A percentile compares a stretch with the other conserved stretches of the same genome.
Evolutionary conservation across 2,797 vertebrate genomes (phyloP).

Genomic region (Xenops minutus): DNA sequence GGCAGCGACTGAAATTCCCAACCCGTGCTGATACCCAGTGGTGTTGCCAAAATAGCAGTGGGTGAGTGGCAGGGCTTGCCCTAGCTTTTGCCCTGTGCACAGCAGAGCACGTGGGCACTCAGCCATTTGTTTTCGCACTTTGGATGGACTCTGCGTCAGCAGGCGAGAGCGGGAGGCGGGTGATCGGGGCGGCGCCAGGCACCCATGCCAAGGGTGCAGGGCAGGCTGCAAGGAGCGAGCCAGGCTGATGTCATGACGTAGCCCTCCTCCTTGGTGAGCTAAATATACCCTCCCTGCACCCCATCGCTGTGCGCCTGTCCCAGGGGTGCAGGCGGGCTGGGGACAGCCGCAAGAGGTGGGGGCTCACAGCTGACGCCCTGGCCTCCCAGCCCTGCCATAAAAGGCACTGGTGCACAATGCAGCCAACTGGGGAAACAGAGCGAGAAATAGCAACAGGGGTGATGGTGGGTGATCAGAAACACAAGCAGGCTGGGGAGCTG

Average conservation of each 20-base stretch:
- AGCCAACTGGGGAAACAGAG: conserved; percentile 27
- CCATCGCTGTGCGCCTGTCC: fast-evolving
- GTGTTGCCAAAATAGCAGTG: fast-evolving
- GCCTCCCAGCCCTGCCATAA: background rate
- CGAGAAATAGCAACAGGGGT: background rate
- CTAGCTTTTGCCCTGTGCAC: background rate
- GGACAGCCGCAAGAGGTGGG: background rate
- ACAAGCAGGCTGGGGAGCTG: background rate
- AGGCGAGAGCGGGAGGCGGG: background rate
- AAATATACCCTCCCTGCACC: background rate
- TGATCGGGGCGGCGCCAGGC: fast-evolving
- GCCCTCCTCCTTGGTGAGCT: background rate
- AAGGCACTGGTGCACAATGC: background rate
- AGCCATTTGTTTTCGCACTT: background rate
- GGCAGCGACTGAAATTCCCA: conserved; percentile 6
- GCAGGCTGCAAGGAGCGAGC: background rate
- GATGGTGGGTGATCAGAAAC: background rate
- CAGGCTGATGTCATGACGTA: background rate
- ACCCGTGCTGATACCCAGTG: background rate
- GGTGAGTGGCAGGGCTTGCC: conserved; percentile 31
- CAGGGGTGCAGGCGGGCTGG: background rate
- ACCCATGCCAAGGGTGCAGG: background rate
- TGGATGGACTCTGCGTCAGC: background rate
- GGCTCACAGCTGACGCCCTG: background rate
- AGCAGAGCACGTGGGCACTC: background rate